A percentile compares a stretch with the other conserved stretches of the same genome.
These are phyloP conservation scores for Mormoops blainvillei DNA, from an alignment of 2,113 vertebrate genomes.

Conservation along the genomic window DNA sequence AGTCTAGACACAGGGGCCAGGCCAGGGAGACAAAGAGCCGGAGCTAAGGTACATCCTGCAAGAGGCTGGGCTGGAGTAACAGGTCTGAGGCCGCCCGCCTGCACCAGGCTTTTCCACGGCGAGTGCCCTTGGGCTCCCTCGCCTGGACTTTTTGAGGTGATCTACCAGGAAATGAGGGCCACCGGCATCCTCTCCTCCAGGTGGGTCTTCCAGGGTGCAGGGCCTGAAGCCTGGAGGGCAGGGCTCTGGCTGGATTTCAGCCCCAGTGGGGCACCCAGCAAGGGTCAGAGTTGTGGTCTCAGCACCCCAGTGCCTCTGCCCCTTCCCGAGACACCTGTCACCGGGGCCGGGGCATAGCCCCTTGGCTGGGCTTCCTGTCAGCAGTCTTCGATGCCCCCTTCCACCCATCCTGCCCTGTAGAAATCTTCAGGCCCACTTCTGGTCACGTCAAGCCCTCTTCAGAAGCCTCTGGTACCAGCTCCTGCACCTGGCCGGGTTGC, in stretches of 20 bases:
- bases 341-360: neutral
- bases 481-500: neutral
- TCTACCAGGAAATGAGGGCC: neutral
- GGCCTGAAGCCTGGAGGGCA: neutral
- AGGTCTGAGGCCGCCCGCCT: neutral
- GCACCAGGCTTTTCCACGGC: too few species aligned
- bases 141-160: neutral
- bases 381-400: too few species aligned
- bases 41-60: neutral
- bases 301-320: neutral
- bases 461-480: neutral
- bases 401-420: neutral
- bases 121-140: neutral
- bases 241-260: neutral
- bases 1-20: neutral
- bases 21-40: neutral
- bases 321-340: neutral
- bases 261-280: neutral
- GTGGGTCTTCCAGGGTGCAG: neutral
- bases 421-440: neutral
- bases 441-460: neutral
- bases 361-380: neutral
- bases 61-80: neutral
- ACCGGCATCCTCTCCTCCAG: neutral
- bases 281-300: neutral